Percentiles rank a stretch among this genome's conserved stretches.
These are phyloP conservation scores for Lucilia cuprina DNA, from an alignment of 1,140 invertebrate genomes.

Conservation along the genomic window DNA sequence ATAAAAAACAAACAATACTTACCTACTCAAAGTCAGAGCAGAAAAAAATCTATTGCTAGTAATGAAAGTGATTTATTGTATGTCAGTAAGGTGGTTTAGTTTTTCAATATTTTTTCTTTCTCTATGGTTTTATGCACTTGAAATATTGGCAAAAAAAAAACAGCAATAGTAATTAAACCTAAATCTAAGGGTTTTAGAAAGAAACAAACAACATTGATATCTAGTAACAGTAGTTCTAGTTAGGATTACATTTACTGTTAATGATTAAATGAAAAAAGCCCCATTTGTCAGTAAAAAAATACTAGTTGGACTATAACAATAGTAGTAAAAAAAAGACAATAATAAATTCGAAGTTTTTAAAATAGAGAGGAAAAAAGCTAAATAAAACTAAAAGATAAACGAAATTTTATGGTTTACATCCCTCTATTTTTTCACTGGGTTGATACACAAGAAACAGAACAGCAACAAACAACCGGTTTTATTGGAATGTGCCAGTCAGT, in stretches of 20 bases:
- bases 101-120: background rate
- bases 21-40: background rate
- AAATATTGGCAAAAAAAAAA: background rate
- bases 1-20: background rate
- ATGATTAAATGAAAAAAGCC: background rate
- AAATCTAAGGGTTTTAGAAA: no score
- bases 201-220: no score
- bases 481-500: background rate
- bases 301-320: no score
- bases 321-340: background rate
- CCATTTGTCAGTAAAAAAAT: background rate
- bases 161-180: background rate
- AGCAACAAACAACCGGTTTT: background rate
- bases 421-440: background rate
- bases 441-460: no score
- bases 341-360: background rate
- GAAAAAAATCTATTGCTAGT: background rate
- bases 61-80: background rate
- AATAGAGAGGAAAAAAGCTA: background rate
- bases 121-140: background rate
- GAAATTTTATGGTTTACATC: background rate
- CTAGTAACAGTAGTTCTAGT: no score
- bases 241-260: background rate
- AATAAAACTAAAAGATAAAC: background rate
- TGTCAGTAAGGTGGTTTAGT: conserved; percentile 5